Base-by-base conservation (phyloP, 2,113 vertebrate genomes). In the Pterocles burchelli region DNA sequence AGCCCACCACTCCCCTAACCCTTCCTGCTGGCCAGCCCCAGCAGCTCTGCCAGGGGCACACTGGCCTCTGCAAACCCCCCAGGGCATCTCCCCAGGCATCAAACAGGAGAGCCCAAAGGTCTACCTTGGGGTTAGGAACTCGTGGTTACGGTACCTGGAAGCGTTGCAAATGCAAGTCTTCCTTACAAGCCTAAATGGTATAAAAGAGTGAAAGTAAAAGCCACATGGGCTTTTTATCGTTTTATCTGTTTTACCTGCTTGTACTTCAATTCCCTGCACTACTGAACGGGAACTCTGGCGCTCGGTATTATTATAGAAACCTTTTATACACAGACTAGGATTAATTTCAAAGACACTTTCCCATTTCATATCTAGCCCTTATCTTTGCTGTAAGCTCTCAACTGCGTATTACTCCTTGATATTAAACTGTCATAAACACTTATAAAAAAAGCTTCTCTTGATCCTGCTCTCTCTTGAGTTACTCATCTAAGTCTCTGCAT, bases 401-500 rank as follows among this genome's bases (percentile, higher is more conserved):
- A 52, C 61, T 78, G 54, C 43, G 74, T 6, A 21, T 74, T 63
- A 74, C 46, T 76, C 46, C 85, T 84, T 68, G 38, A 76, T 86
- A 94, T 33, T 62, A 62, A 89, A 93, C 26, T 84, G 73, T 48
- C 65, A 90, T 49, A 92, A 94, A 92, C 83, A 83, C 72, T 93
- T 82, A 57, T 0, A 66, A 51, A 88, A 97, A 67, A 92, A 11
- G 31, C n/a, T 93, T 87, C 52, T 87, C 84, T 71, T 91, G 52
- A 91, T 88, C 61, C 49, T 82, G n/a, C 61, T 84, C 29, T 72
- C 58, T 54, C 49, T 36, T 12, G 33, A 89, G 52, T 87, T 73
- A 90, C 51, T 84, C 72, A 76, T 68, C 9, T 73, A 58, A 86
- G 38, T 51, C 43, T 63, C 18, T 31, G 38, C 36, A 81, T 41